Percentiles rank a stretch among this genome's conserved stretches.
phyloP scores from a whole-genome alignment of 1,140 invertebrate genomes.

The Odontomachus brunneus region DNA sequence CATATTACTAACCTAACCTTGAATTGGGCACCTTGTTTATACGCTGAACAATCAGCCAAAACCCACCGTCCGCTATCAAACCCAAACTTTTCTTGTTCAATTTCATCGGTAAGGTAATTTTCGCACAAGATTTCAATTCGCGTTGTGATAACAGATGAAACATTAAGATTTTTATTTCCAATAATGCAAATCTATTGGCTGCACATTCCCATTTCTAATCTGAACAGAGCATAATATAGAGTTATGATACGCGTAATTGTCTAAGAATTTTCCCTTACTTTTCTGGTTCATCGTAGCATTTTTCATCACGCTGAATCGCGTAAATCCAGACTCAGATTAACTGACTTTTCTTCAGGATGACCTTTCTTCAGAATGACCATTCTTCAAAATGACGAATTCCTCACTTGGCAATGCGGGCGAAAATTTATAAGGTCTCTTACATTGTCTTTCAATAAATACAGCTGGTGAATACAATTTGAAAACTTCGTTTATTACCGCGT shows the following conservation, averaged over 20 bases:
- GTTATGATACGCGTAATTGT: conserved; percentile 78
- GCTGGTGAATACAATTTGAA: conserved; percentile 59
- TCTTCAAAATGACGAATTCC: conserved; percentile 46
- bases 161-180: conserved; percentile 85
- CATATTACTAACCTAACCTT: neutral
- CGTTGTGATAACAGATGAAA: conserved; percentile 86
- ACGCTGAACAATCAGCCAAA: conserved; percentile 75
- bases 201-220: conserved; percentile 83
- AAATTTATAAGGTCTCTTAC: conserved; percentile 62
- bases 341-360: conserved; percentile 48
- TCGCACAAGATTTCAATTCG: conserved; percentile 81
- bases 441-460: conserved; percentile 39
- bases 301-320: conserved; percentile 81
- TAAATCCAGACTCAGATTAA: conserved; percentile 82
- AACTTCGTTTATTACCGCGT: conserved; percentile 74
- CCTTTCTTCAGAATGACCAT: too few relatives aligned
- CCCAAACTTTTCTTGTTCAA: conserved; percentile 66
- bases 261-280: conserved; percentile 85
- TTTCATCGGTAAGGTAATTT: conserved; percentile 75
- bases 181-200: conserved; percentile 85
- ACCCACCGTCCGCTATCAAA: conserved; percentile 70
- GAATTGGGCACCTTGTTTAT: conserved; percentile 21
- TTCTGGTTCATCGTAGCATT: conserved; percentile 79
- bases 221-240: conserved; percentile 78
- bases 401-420: conserved; percentile 69